Conservation (phyloP, 35 echinoderm and acorn worm genomes). For the Heliocidaris erythrogramma region DNA sequence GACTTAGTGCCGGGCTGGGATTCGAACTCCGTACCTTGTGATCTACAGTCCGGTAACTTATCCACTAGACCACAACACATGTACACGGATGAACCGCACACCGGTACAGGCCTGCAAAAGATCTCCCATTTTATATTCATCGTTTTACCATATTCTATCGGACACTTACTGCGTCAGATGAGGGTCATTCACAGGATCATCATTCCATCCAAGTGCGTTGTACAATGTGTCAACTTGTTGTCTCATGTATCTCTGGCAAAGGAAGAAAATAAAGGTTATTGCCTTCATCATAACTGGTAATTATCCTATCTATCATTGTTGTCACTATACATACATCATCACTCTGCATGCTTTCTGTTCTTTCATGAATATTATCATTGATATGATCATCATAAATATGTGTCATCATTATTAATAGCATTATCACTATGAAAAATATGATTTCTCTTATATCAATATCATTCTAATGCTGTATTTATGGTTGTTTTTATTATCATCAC, state of each 20-base stretch:
- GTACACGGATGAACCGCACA: too few species aligned
- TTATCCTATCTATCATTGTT: neutral
- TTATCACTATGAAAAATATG: too few species aligned
- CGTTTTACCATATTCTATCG: neutral
- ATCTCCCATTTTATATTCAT: neutral
- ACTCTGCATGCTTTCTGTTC: neutral
- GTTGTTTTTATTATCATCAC: too few species aligned
- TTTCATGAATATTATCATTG: neutral
- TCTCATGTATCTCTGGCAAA: slow-evolving; percentile 89
- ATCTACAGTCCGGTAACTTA: too few species aligned
- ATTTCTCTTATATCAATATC: too few species aligned
- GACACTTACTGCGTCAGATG: slow-evolving; percentile 68
- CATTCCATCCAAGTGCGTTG: slow-evolving; percentile 66
- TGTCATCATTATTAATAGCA: too few species aligned
- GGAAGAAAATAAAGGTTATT: slow-evolving; percentile 4
- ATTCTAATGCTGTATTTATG: too few species aligned
- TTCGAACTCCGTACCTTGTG: too few species aligned
- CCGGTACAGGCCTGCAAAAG: too few species aligned
- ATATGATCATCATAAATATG: too few species aligned
- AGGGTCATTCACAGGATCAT: slow-evolving; percentile 49
- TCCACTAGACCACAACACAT: too few species aligned
- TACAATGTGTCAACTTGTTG: slow-evolving; percentile 75
- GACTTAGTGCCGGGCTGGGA: too few species aligned
- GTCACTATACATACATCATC: neutral
- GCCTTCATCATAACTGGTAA: neutral